These are phyloP conservation scores for Acheta domesticus DNA, from an alignment of 2,888 invertebrate species.

Conservation along the genomic window DNA sequence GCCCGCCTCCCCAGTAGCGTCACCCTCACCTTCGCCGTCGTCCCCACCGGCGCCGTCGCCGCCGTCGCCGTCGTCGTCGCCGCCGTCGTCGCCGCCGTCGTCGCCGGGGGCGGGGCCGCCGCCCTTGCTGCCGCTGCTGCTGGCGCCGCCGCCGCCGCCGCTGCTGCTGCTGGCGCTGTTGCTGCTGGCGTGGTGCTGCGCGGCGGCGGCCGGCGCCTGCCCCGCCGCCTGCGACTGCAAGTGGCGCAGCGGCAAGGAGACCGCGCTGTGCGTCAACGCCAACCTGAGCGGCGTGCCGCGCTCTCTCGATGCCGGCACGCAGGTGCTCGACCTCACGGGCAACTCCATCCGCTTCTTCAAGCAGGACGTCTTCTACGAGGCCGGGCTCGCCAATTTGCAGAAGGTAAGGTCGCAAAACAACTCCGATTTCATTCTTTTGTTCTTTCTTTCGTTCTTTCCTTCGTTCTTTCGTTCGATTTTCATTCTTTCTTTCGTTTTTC, in stretches of 20 bases:
- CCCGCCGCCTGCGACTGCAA: constrained; percentile 79
- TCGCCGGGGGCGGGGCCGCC: not conserved
- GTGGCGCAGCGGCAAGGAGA: constrained; percentile 85
- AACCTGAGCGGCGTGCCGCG: constrained; percentile 70
- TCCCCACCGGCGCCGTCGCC: not conserved
- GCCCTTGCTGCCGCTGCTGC: not conserved
- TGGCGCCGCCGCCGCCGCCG: not conserved
- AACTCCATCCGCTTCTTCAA: constrained; percentile 62
- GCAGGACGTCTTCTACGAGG: constrained; percentile 69
- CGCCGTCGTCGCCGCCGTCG: not conserved
- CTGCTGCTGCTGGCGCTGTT: not conserved
- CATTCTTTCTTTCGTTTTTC: too few species aligned
- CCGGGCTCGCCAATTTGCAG: constrained; percentile 75
- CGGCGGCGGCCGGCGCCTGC: constrained; percentile 56
- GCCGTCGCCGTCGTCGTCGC: not conserved
- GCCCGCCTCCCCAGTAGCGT: not conserved
- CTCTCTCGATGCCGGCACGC: constrained; percentile 71
- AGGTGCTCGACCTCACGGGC: constrained; percentile 72
- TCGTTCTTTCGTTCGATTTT: too few species aligned
- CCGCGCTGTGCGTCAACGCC: constrained; percentile 73
- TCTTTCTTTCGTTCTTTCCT: too few species aligned
- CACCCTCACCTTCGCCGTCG: not conserved
- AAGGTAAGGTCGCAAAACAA: constrained; percentile 54
- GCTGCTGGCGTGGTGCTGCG: not conserved
- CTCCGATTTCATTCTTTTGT: too few species aligned